Evolutionary conservation across 2,113 vertebrate species (phyloP), one percentile per base, ranked within the genome.

Genomic region (Nettapus auritus): DNA sequence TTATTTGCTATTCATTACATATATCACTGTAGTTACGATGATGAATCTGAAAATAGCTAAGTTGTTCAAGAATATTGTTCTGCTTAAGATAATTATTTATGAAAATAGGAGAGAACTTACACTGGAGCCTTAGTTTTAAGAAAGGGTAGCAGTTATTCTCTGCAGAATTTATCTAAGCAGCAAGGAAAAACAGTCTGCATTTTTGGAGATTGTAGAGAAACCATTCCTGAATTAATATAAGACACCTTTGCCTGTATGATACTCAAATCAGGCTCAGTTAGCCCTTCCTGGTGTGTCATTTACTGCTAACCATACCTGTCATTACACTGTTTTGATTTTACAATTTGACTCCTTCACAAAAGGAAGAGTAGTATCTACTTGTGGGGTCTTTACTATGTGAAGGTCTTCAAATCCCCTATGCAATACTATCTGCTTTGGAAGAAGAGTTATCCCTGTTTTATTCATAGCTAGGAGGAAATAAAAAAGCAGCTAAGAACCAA

Each of bases 311-410:
- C 21, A 20, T 7, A 4, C 42, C 75, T 8, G 46, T 48, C 20
- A 2, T 48, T 48, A 0, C 21, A 0, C 64, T 23, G 9, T 2
- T 46, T 9, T 6, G 8, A 33, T 11, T 53, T 79, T 4, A 1
- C 2, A 3, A 2, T 22, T 57, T 4, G 8, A 11, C 22, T 84
- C 29, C 36, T 48, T 11, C 64, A 13, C 11, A 2, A 22, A 29
- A 34, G 4, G 4, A 64, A 62, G 29, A 34, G 52, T 48, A 9
- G 34, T 13, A 36, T 29, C 68, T 71, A 26, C 64, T 8, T 8
- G 6, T 3, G 26, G 74, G 36, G 29, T 40, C 70, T 60, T 59
- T 31, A 8, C 22, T 9, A 4, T 21, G 0, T 0, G 9, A 36
- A 48, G 13, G 7, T 63, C 20, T 71, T 13, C 56, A 48, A 52